Evolutionary conservation across 2,888 invertebrate genomes (phyloP), one percentile per base, ranked within the genome.

Genomic region (Platerodrilus igneus): DNA sequence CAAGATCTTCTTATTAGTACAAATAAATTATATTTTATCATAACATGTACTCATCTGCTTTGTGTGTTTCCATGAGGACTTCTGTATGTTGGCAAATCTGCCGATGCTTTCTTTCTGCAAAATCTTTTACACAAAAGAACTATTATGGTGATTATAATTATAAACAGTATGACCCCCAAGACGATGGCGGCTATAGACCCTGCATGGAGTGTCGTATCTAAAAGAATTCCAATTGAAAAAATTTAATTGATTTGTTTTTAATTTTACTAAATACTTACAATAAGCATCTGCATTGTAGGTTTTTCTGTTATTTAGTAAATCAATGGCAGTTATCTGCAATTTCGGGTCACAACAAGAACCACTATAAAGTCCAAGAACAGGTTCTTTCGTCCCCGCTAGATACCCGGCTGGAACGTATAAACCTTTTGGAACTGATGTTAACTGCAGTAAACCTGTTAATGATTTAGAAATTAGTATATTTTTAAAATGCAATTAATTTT

Each of bases 261-360:
- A 29, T 7, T 5, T 15, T 3, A 4, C 18, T 34, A 21, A 15
- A 16, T 27, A 55, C 61, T 53, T 56, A 65, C 65, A 23, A 34
- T 64, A 64, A 28, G 67, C 79, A 60, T 88, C 83, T 7, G 84
- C 71, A 10, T 72, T 72, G 29, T 76, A 72, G 37, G 75, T 75
- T 42, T 75, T 73, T 3, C 76, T 73, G 59, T 87, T 87, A 1
- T 84, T 83, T 7, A 71, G 70, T 0, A 81, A 67, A 60, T 88
- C 86, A 6, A 76, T 75, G 0, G 84, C 86, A 2, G 75, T 78
- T 3, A 88, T 64, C 20, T 81, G 70, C 0, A 86, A 73, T 31
- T 78, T 72, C 0, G 83, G 78, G 4, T 79, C 73, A 59, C 87
- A 89, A 59, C 88, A 89, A 0, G 79, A 81, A 0, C 83, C 77